A percentile compares a stretch with the other conserved stretches of the same genome.
Evolutionary conservation across 2,888 invertebrate species (phyloP).

Genomic region (Ectemnius cavifrons): DNA sequence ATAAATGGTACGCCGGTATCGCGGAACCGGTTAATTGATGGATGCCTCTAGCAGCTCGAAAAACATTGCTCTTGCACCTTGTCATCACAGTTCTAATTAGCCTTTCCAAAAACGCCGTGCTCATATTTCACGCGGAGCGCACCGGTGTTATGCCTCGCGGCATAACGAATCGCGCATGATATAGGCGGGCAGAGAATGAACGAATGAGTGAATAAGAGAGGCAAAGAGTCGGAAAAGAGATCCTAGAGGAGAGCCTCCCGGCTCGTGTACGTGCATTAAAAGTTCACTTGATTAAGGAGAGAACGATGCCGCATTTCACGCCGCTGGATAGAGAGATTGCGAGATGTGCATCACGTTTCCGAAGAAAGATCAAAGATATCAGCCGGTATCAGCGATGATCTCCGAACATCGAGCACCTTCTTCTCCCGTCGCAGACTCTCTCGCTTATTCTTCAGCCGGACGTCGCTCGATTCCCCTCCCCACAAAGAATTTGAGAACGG

Average conservation of each 20-base stretch:
- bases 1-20: slow-evolving; percentile 13
- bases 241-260: not conserved
- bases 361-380: slow-evolving; percentile 10
- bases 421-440: slow-evolving; percentile 8
- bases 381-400: not conserved
- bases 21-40: slow-evolving; percentile 19
- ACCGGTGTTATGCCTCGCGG: no score
- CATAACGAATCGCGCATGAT: slow-evolving; percentile 8
- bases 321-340: slow-evolving; percentile 8
- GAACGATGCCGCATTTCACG: slow-evolving; percentile 19
- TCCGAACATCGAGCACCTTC: slow-evolving; percentile 1
- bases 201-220: not conserved
- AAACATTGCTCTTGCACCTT: slow-evolving; percentile 1
- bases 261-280: not conserved
- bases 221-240: not conserved
- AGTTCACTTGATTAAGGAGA: slow-evolving; percentile 10
- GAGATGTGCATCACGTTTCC: slow-evolving; percentile 7
- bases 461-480: slow-evolving; percentile 14
- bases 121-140: slow-evolving; percentile 11
- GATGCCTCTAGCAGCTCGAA: not conserved
- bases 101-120: slow-evolving; percentile 10
- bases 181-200: not conserved
- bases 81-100: slow-evolving; percentile 16
- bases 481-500: slow-evolving; percentile 25
- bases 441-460: slow-evolving; percentile 10